A percentile compares a stretch with the other conserved stretches of the same genome.
Conservation (phyloP, 2,888 invertebrate genomes). For the Clistopyga incitator region DNA sequence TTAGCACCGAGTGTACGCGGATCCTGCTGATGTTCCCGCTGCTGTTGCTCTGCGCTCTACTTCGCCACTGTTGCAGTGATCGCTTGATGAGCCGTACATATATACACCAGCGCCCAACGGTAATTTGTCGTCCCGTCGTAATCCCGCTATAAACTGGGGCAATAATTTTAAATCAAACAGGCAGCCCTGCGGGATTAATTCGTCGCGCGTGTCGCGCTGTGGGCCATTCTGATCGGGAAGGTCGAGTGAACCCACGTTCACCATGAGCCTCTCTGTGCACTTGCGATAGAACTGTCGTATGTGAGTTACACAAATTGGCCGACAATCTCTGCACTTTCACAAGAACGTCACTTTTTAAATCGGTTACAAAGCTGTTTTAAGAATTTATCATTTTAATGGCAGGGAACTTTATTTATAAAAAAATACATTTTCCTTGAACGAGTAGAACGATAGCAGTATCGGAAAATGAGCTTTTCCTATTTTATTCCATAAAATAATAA, state of each 20-base stretch:
- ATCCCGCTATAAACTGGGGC: conserved; percentile 77
- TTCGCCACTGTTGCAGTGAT: conserved; percentile 38
- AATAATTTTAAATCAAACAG: conserved; percentile 80
- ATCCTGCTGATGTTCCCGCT: conserved; percentile 43
- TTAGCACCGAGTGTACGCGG: conserved; percentile 64
- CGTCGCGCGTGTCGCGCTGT: conserved; percentile 72
- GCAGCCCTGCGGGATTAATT: conserved; percentile 75
- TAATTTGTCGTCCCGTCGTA: conserved; percentile 75
- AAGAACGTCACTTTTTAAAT: background rate
- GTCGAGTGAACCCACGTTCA: conserved; percentile 18
- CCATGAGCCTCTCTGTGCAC: conserved; percentile 1
- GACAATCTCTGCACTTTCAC: background rate
- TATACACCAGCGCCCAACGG: conserved; percentile 66
- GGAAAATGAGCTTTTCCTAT: no score
- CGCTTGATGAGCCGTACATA: conserved; percentile 44
- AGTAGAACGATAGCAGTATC: no score
- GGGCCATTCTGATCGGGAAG: conserved; percentile 71
- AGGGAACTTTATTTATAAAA: background rate
- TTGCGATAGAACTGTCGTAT: conserved; percentile 9
- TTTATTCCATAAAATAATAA: no score
- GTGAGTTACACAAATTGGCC: conserved; percentile 31
- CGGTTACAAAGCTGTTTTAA: background rate
- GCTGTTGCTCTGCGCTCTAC: conserved; percentile 47
- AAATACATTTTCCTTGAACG: no score
- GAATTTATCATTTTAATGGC: background rate